A percentile compares a stretch with the other conserved stretches of the same genome.
Conservation (phyloP, 2,113 vertebrate genomes). For the Lampris incognitus region DNA sequence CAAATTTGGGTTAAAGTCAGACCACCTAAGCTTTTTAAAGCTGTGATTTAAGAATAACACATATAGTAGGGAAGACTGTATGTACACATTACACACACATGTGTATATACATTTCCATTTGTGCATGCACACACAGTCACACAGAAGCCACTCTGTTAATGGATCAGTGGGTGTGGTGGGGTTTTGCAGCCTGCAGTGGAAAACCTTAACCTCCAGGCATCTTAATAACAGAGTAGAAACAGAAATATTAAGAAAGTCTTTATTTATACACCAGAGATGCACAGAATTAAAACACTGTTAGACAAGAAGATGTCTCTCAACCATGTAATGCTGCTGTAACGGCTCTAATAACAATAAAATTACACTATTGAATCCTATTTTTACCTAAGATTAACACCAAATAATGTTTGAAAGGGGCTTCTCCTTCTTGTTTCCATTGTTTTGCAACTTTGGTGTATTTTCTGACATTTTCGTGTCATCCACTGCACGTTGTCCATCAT, state of each 20-base stretch:
- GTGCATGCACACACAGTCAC: not conserved
- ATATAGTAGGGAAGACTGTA: not conserved
- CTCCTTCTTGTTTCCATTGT: too few species aligned
- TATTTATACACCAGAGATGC: too few species aligned
- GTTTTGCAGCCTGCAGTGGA: not conserved
- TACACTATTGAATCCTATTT: too few species aligned
- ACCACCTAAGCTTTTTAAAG: not conserved
- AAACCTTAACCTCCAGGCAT: not conserved
- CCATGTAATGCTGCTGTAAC: not conserved
- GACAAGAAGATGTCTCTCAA: not conserved
- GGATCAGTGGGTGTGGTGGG: conserved; percentile 27
- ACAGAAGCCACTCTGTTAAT: conserved; percentile 19
- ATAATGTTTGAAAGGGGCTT: not conserved
- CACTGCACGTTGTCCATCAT: too few species aligned
- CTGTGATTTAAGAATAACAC: not conserved
- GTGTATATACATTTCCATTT: not conserved
- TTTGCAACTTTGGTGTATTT: too few species aligned
- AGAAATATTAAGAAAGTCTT: too few species aligned
- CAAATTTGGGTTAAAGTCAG: too few species aligned
- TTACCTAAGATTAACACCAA: not conserved
- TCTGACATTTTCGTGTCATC: not conserved
- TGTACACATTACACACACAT: not conserved
- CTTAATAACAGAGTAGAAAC: not conserved
- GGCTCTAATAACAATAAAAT: too few species aligned
- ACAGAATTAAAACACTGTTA: not conserved